Evolutionary conservation across 1,140 invertebrate species (phyloP), one percentile per base, ranked within the genome.

Genomic region (Cherax destructor): DNA sequence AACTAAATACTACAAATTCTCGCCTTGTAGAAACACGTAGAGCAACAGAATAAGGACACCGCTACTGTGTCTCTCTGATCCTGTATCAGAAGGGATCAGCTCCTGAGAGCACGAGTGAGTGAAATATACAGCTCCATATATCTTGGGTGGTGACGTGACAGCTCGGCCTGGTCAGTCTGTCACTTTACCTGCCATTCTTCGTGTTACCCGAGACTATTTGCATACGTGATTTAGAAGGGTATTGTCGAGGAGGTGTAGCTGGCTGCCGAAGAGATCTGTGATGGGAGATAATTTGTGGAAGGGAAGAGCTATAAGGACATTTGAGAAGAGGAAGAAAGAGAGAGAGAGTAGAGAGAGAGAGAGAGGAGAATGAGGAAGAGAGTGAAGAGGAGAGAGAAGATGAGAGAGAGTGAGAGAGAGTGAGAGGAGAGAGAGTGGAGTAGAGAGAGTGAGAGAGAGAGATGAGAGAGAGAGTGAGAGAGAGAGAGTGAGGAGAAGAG

Each of bases 351-450:
- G 72, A 74, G 72, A 24, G 74, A 77, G 74, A 77, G 74, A 77
- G 74, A 77, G 74, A 77, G 74, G n/a, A n/a, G n/a, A n/a, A n/a
- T n/a, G n/a, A n/a, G n/a, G n/a, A n/a, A 77, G 74, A 24, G 74
- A 77, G 74, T n/a, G n/a, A n/a, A 77, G 74, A 77, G 74, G 74
- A 77, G 74, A 77, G 74, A 24, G 74, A 77, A n/a, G n/a, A n/a
- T n/a, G 52, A 56, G 52, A 56, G 52, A 56, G 52, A 56, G 52
- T 1, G 52, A 56, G 52, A 41, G 30, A 41, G 0, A 41, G 30
- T n/a, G n/a, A n/a, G n/a, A n/a, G n/a, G n/a, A n/a, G n/a, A n/a
- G n/a, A n/a, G n/a, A n/a, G n/a, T n/a, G n/a, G n/a, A n/a, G n/a
- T n/a, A 41, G 30, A n/a, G n/a, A n/a, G n/a, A n/a, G n/a, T n/a